These are phyloP conservation scores for Poeciliopsis paucimaculata DNA, from an alignment of 2,797 vertebrate genomes.

Conservation along the genomic window DNA sequence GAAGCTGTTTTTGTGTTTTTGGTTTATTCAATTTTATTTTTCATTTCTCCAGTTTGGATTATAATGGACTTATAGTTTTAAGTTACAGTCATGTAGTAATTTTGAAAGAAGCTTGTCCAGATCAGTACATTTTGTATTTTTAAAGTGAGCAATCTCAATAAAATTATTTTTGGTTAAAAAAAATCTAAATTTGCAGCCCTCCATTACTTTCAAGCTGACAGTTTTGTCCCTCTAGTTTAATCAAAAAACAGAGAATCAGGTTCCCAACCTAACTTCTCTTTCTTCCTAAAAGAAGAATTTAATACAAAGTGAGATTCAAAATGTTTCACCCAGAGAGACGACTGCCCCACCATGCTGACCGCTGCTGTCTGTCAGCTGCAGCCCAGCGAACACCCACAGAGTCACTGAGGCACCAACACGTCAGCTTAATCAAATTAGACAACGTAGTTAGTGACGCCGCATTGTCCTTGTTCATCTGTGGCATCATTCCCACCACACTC, in stretches of 20 bases:
- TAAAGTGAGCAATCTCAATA: too few relatives aligned
- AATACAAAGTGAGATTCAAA: not conserved
- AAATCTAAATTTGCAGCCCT: not conserved
- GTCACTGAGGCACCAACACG: constrained; percentile 53
- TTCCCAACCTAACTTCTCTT: not conserved
- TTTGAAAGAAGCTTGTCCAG: too few relatives aligned
- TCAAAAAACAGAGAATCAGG: constrained; percentile 9
- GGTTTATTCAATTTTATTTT: too few relatives aligned
- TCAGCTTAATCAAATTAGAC: constrained; percentile 82
- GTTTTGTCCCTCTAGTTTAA: constrained; percentile 27
- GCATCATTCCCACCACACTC: constrained; percentile 52
- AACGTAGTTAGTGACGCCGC: constrained; percentile 71
- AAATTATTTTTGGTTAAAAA: too few relatives aligned
- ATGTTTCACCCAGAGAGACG: constrained; percentile 30
- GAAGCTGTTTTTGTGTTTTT: too few relatives aligned
- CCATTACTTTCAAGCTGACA: not conserved
- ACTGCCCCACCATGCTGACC: constrained; percentile 28
- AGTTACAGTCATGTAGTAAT: too few relatives aligned
- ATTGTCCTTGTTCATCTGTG: constrained; percentile 77
- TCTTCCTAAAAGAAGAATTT: not conserved
- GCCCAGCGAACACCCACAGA: constrained; percentile 31
- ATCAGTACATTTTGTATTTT: too few relatives aligned
- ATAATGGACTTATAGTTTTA: too few relatives aligned
- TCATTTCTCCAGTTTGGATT: too few relatives aligned
- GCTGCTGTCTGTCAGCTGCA: constrained; percentile 31